Conservation (phyloP, 2,113 vertebrate species). For the Lanius collurio region DNA sequence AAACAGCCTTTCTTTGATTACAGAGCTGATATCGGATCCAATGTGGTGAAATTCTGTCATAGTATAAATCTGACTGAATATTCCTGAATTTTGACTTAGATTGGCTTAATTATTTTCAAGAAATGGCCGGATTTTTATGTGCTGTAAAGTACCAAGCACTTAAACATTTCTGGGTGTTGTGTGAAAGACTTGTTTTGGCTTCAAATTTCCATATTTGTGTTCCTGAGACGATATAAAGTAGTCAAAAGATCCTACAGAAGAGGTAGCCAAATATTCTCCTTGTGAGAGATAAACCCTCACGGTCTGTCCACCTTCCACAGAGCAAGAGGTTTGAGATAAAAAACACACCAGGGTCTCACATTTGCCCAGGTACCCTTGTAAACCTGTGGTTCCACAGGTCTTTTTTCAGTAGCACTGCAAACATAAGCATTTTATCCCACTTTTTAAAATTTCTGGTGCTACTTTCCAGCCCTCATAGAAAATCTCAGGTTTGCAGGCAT, state of each 20-base stretch:
- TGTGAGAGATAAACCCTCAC: neutral
- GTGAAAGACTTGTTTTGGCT: neutral
- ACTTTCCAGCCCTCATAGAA: neutral
- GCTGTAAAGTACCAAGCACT: neutral
- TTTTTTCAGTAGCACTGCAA: neutral
- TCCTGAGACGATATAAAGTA: neutral
- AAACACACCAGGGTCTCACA: neutral
- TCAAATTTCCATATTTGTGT: neutral
- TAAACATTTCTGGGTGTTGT: neutral
- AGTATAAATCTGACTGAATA: neutral
- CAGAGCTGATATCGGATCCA: neutral
- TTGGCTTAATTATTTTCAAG: neutral
- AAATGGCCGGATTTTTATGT: neutral
- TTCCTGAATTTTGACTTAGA: neutral
- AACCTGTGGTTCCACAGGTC: fast-evolving
- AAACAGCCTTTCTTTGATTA: neutral
- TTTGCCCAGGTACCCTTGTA: neutral
- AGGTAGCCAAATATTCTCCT: neutral
- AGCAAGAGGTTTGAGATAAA: neutral
- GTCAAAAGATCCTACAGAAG: neutral
- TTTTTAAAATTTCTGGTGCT: neutral
- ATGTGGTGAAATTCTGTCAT: neutral
- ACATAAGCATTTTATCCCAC: neutral
- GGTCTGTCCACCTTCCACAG: neutral
- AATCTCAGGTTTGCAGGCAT: neutral